Evolutionary conservation across 2,888 invertebrate species (phyloP), one percentile per base, ranked within the genome.

Genomic region (Lochmaea capreae): DNA sequence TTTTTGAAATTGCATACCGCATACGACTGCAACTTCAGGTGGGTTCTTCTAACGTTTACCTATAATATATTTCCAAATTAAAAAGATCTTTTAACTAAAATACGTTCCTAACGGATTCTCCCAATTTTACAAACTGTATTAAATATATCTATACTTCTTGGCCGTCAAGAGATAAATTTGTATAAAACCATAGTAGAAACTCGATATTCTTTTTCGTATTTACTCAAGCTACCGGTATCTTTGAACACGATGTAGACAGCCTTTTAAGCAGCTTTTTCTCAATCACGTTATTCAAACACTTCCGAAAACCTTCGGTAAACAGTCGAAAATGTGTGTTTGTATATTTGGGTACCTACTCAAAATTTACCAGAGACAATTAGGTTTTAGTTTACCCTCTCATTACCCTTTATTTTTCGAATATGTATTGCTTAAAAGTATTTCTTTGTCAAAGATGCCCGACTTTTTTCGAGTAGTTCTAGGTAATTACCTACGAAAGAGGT

Each of bases 191-290:
- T 69, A 67, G 63, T 72, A 69, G 75, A 74, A 77, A 77, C 71
- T 61, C 63, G 71, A 74, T 33, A 33, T 59, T 73, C 76, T 67
- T 76, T 71, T 39, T 43, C 46, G 22, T 43, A 70, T 80, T 80
- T 80, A 77, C 68, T 70, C 72, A 79, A 78, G 79, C 81, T 81
- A 80, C 81, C 78, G 80, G 79, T 79, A 78, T 78, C 79, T 77
- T 78, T 77, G 77, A 77, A 77, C 70, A 69, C n/a, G 69, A 74
- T 70, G 76, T 76, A 58, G 69, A 74, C 74, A 78, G 75, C 77
- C 78, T 74, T 79, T 76, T 76, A 79, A 75, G 76, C 76, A 78
- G 77, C 77, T 80, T 77, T 79, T 39, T 39, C 76, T 74, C 73
- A 73, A 77, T 78, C 77, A 78, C 76, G 76, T 77, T 79, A 78